These are phyloP conservation scores for Drosophila meridionalis DNA, from an alignment of 2,888 invertebrate species.

Conservation along the genomic window DNA sequence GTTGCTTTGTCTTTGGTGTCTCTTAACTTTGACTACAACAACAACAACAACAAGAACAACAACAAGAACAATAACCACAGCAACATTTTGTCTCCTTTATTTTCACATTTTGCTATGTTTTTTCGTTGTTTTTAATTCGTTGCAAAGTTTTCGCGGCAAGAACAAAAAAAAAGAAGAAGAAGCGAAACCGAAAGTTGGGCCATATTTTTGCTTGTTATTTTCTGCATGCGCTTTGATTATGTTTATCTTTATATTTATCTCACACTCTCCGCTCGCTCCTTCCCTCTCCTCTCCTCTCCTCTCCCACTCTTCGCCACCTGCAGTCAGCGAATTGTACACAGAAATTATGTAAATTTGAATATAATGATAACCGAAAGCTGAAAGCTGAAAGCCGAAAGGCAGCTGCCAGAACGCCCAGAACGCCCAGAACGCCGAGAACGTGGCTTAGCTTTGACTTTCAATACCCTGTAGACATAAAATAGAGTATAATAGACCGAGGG, in stretches of 20 bases:
- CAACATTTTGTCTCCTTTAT: conserved; percentile 27
- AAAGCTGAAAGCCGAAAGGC: conserved; percentile 40
- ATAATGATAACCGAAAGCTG: conserved; percentile 68
- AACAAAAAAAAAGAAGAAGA: conserved; percentile 14
- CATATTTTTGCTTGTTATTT: conserved; percentile 68
- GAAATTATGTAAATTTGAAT: conserved; percentile 77
- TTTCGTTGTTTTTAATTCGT: conserved; percentile 62
- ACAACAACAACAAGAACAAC: neutral
- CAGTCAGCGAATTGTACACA: conserved; percentile 52
- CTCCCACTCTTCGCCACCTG: neutral
- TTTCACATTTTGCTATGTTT: conserved; percentile 7
- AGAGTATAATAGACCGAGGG: neutral
- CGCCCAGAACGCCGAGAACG: neutral
- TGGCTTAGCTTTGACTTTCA: conserved; percentile 18
- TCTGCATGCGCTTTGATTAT: conserved; percentile 65
- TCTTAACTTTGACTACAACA: conserved; percentile 59
- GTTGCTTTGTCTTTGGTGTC: conserved; percentile 67
- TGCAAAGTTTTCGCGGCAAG: conserved; percentile 55
- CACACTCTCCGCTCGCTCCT: conserved; percentile 7
- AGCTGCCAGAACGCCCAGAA: neutral
- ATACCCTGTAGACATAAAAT: neutral
- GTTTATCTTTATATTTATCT: conserved; percentile 71
- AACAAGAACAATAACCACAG: conserved; percentile 1
- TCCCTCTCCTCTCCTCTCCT: neutral
- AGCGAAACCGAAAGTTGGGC: conserved; percentile 52